Percentiles rank a stretch among this genome's conserved stretches.
These are phyloP conservation scores for Spisula subtruncata DNA, from an alignment of 2,888 invertebrate species.

Conservation along the genomic window DNA sequence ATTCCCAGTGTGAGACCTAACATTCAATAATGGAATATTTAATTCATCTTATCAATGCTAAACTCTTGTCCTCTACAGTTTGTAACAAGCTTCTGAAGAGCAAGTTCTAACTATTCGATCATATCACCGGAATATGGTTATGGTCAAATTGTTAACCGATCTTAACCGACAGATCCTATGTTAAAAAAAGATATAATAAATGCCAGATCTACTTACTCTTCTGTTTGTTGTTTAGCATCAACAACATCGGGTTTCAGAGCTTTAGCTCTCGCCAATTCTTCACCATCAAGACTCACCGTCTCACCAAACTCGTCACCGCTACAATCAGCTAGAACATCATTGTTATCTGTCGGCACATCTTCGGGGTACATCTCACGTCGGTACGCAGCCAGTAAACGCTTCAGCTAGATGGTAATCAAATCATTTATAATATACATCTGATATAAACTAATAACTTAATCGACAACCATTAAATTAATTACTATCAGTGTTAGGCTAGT, in stretches of 20 bases:
- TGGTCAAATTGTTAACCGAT: no score
- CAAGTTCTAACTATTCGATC: no score
- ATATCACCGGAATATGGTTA: no score
- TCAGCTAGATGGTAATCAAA: constrained; percentile 21
- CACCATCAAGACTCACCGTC: not conserved
- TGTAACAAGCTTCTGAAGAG: no score
- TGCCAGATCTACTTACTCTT: not conserved
- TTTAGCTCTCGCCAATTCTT: not conserved
- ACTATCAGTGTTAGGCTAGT: not conserved
- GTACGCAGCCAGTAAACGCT: constrained; percentile 20
- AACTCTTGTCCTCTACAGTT: no score
- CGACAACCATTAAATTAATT: not conserved
- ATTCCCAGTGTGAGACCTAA: no score
- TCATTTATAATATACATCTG: not conserved
- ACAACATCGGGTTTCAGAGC: not conserved
- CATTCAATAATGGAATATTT: no score
- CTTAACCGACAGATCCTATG: no score
- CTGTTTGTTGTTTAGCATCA: not conserved
- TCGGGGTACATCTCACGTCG: not conserved
- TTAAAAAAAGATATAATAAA: no score
- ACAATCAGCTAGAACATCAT: constrained; percentile 56
- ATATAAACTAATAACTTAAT: not conserved
- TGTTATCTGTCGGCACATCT: not conserved
- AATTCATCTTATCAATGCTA: no score
- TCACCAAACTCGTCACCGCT: constrained; percentile 59